Evolutionary conservation across 2,797 vertebrate species (phyloP), one percentile per base, ranked within the genome.

Genomic region (Trachops cirrhosus): DNA sequence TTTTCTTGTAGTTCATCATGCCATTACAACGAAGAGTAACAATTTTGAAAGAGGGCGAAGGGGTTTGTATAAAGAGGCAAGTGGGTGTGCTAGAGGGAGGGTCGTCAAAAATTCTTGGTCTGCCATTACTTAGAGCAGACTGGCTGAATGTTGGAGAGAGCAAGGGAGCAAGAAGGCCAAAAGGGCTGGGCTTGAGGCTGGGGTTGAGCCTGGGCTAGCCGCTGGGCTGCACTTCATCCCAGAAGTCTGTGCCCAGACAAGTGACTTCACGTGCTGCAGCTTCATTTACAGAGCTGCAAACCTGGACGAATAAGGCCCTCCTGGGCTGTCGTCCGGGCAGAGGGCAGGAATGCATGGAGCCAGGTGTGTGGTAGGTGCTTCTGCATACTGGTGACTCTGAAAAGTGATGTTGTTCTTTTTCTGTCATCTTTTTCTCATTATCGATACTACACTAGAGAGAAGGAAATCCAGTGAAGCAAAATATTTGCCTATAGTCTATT

Each of bases 171-270:
- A 4, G 41, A 86, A 54, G 74, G 95, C 62, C 24, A 34, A 26
- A 4, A 32, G 71, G 74, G 46, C 80, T 67, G 67, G 93, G 93
- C 93, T 41, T 6, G 74, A 9, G 62, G 18, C 11, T 50, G 67
- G 93, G 93, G 92, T 41, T 6, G 74, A 9, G 62, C 16, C 11
- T 50, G 16, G 48, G 48, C 16, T 50, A 5, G 16, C 6, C 5
- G 95, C 82, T 93, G 90, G 83, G 39, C 50, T 44, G 62, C 18
- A 29, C 82, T 82, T 90, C 85, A 84, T 41, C 32, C 62, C 70
- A 52, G 39, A 80, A 91, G 83, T 14, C 37, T 44, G 93, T 92
- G 94, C 74, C 96, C 34, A 54, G 89, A n/a, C 89, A 59, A 50
- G 95, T 54, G 37, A 48, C 2, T 89, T 75, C 46, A 80, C 90